Conservation (phyloP, 2,797 vertebrate genomes). For the Malurus splendens region DNA sequence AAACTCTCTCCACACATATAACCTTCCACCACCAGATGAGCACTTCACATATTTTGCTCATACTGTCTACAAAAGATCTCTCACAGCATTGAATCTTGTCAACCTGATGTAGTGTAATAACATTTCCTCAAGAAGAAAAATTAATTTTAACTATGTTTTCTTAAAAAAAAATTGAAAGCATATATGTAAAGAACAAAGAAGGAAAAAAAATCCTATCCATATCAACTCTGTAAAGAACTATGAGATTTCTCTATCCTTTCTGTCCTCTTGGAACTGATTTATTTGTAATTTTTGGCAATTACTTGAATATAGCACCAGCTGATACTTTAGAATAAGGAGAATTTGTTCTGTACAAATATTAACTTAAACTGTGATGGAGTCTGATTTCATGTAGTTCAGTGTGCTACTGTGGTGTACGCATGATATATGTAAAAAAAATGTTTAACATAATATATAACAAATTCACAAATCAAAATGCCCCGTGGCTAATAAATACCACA, state of each 20-base stretch:
- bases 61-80: background rate
- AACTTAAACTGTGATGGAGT: background rate
- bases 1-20: background rate
- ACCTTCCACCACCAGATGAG: background rate
- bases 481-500: background rate
- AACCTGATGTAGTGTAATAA: background rate
- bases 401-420: background rate
- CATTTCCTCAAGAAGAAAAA: background rate
- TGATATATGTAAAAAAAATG: background rate
- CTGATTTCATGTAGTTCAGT: background rate
- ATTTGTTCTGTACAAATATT: background rate
- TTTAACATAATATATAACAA: background rate
- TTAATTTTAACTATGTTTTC: background rate
- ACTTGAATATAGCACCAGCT: background rate
- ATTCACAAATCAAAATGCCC: background rate
- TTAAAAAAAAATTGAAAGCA: too few relatives aligned
- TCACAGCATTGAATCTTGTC: background rate
- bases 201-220: background rate
- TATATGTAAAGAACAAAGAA: background rate
- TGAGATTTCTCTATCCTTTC: background rate
- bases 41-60: background rate
- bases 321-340: background rate
- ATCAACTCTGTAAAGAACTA: background rate
- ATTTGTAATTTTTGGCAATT: background rate
- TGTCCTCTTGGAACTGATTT: background rate